Conservation (phyloP, 1,140 invertebrate species). For the Drosophila pallidifrons region DNA sequence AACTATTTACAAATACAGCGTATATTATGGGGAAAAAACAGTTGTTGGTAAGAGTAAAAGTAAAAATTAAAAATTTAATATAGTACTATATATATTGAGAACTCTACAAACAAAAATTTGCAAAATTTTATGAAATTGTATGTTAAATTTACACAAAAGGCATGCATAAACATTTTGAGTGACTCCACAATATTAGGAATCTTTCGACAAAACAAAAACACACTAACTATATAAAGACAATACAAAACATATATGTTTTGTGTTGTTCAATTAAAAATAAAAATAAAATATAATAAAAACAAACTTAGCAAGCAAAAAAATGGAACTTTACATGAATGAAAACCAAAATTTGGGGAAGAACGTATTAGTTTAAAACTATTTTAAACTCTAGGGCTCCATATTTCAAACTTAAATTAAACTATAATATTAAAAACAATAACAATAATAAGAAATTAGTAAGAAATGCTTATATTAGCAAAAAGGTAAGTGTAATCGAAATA, state of each 20-base stretch:
- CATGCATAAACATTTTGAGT: slow-evolving; percentile 58
- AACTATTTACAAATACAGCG: slow-evolving; percentile 70
- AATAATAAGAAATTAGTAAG: slow-evolving; percentile 52
- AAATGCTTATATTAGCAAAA: slow-evolving; percentile 63
- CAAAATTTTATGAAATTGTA: slow-evolving; percentile 67
- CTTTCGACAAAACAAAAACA: slow-evolving; percentile 6
- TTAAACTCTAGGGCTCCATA: slow-evolving; percentile 84
- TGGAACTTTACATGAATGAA: slow-evolving; percentile 51
- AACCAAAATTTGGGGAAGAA: slow-evolving; percentile 50
- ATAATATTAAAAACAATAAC: slow-evolving; percentile 40
- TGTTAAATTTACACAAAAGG: slow-evolving; percentile 50
- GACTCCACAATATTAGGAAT: slow-evolving; percentile 68
- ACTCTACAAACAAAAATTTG: slow-evolving; percentile 61
- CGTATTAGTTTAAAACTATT: slow-evolving; percentile 81
- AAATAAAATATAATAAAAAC: slow-evolving; percentile 18
- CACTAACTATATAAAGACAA: slow-evolving; percentile 23
- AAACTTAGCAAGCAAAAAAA: slow-evolving; percentile 69
- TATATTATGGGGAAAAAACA: slow-evolving; percentile 27
- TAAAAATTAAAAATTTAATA: slow-evolving; percentile 24
- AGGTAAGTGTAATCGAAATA: slow-evolving; percentile 50
- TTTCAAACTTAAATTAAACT: slow-evolving; percentile 64
- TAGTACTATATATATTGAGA: slow-evolving; percentile 60
- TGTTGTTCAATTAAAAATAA: slow-evolving; percentile 69
- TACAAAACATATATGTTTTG: slow-evolving; percentile 52
- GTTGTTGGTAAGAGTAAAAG: slow-evolving; percentile 13